A percentile compares a stretch with the other conserved stretches of the same genome.
phyloP scores from a whole-genome alignment of 92 coral and sea anemone genomes.

The Zoanthus gigantus region DNA sequence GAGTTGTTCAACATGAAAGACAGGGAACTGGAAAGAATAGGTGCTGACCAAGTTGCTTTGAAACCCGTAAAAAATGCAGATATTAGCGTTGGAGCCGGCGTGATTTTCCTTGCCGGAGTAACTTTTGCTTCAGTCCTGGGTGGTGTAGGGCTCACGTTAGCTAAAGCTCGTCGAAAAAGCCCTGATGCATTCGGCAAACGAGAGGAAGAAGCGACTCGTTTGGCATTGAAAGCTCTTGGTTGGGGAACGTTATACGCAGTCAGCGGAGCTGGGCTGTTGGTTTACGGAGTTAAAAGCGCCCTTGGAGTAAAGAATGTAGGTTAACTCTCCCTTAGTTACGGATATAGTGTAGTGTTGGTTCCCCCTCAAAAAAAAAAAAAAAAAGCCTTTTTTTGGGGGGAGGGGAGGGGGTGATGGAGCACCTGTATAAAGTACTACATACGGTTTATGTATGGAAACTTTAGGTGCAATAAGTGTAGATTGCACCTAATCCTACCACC shows the following conservation, averaged over 20 bases:
- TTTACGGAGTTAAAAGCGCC: conserved; percentile 84
- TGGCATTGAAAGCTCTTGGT: conserved; percentile 87
- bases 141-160: conserved; percentile 92
- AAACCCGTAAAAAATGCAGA: conserved; percentile 11
- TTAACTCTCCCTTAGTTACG: not conserved
- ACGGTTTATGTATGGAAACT: too few relatives aligned
- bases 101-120: conserved; percentile 83
- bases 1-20: conserved; percentile 22
- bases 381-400: too few relatives aligned
- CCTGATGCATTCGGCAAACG: conserved; percentile 80
- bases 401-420: too few relatives aligned
- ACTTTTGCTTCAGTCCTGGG: conserved; percentile 91
- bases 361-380: too few relatives aligned
- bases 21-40: not conserved
- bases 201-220: conserved; percentile 82
- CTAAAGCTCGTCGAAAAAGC: conserved; percentile 77
- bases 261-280: conserved; percentile 86
- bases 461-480: too few relatives aligned
- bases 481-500: too few relatives aligned
- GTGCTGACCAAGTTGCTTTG: conserved; percentile 9
- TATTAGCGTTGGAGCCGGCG: conserved; percentile 60
- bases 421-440: too few relatives aligned
- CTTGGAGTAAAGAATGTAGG: conserved; percentile 85
- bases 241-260: conserved; percentile 90
- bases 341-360: too few relatives aligned